Evolutionary conservation across 2,113 vertebrate genomes (phyloP).

Genomic region (Ophthalmolycus amberensis): DNA sequence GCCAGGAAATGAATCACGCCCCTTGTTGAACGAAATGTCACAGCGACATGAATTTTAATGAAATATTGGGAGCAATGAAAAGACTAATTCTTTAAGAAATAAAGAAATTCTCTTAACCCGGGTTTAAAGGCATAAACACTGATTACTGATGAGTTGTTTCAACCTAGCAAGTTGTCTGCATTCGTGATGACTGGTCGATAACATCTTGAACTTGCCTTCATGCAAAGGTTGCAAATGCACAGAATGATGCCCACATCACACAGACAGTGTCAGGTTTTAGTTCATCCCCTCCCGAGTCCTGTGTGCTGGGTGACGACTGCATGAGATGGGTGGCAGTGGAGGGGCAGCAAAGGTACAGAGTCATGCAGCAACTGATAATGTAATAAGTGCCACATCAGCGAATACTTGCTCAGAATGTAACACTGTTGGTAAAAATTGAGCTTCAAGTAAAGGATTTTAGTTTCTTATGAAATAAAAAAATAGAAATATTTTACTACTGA

Average conservation of each 20-base stretch:
- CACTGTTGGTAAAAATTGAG: background rate
- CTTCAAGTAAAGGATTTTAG: background rate
- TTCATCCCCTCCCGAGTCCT: background rate
- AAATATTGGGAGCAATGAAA: slow-evolving; percentile 33
- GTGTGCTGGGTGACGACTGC: slow-evolving; percentile 48
- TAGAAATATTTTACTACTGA: background rate
- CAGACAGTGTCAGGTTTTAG: slow-evolving; percentile 31
- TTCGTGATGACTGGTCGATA: slow-evolving; percentile 23
- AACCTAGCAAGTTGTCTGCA: background rate
- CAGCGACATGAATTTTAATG: slow-evolving; percentile 65
- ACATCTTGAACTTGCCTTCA: slow-evolving; percentile 45
- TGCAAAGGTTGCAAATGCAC: slow-evolving; percentile 58
- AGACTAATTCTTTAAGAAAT: slow-evolving; percentile 26
- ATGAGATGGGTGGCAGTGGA: slow-evolving; percentile 74
- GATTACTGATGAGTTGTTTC: slow-evolving; percentile 20
- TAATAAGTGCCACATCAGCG: slow-evolving; percentile 54
- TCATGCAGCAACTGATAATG: slow-evolving; percentile 69
- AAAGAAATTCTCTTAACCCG: background rate
- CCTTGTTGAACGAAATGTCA: slow-evolving; percentile 61
- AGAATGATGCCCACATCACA: slow-evolving; percentile 54
- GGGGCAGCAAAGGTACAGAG: slow-evolving; percentile 40
- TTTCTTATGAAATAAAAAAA: background rate
- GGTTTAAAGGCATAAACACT: slow-evolving; percentile 16
- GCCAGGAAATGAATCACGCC: slow-evolving; percentile 53
- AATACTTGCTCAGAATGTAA: slow-evolving; percentile 5